These are phyloP conservation scores for Crocodylus rhombifer DNA, from an alignment of 2,797 vertebrate genomes.

Conservation along the genomic window DNA sequence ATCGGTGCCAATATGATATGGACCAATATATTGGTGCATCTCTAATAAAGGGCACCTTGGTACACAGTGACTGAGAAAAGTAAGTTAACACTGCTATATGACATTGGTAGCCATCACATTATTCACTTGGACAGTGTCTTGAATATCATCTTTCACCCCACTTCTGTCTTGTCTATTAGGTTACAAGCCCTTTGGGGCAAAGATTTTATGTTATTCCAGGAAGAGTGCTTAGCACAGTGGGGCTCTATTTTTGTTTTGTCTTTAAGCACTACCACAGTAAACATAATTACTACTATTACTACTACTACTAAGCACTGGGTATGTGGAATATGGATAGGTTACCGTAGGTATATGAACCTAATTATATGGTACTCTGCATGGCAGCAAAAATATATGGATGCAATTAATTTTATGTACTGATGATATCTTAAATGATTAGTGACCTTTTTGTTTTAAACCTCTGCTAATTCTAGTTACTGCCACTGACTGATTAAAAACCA, in stretches of 20 bases:
- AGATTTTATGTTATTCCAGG: not conserved
- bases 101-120: not conserved
- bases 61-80: not conserved
- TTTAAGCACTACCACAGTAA: not conserved
- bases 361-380: not conserved
- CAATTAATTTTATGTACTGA: conserved; percentile 4
- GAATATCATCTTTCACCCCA: not conserved
- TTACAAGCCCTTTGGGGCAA: not conserved
- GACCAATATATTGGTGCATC: not conserved
- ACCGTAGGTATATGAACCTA: not conserved
- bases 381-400: not conserved
- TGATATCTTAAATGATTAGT: not conserved
- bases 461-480: not conserved
- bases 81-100: not conserved
- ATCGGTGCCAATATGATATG: not conserved
- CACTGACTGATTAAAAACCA: not conserved
- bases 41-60: too few relatives aligned
- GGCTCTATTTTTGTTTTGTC: not conserved
- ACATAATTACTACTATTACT: not conserved
- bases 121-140: not conserved
- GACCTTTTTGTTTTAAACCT: not conserved
- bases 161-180: not conserved
- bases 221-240: not conserved
- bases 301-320: not conserved
- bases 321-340: not conserved